phyloP scores from a whole-genome alignment of 2,113 vertebrate species.

The Sitta europaea region DNA sequence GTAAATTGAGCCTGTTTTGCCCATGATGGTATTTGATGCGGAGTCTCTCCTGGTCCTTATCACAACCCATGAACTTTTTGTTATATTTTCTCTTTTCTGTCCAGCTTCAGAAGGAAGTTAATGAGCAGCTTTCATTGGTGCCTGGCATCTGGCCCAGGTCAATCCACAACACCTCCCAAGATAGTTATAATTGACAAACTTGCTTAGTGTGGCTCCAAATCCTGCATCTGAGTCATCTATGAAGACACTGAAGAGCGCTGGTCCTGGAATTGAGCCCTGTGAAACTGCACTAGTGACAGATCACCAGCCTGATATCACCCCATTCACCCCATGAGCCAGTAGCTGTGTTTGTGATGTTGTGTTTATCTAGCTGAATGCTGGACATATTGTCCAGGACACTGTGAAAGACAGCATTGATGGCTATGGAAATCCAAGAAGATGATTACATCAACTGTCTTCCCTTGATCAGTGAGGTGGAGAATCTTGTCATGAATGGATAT shows the following conservation, averaged over 20 bases:
- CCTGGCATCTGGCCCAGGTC: neutral
- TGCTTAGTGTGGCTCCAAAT: neutral
- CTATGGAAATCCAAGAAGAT: neutral
- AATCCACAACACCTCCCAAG: neutral
- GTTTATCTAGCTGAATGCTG: neutral
- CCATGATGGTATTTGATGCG: neutral
- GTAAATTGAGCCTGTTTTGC: neutral
- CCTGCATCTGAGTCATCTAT: neutral
- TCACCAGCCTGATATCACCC: neutral
- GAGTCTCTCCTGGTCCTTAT: neutral
- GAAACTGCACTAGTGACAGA: neutral
- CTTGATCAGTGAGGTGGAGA: neutral
- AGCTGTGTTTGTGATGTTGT: neutral
- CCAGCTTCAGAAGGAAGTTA: neutral
- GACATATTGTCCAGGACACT: neutral
- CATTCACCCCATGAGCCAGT: neutral
- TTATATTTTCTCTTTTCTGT: neutral
- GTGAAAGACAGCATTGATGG: neutral
- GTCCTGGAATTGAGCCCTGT: neutral
- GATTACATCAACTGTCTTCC: neutral
- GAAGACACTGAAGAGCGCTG: neutral
- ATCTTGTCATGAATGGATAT: neutral
- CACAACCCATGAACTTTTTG: neutral
- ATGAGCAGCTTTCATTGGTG: neutral
- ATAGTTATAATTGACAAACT: neutral